Base-by-base conservation (phyloP, 1,140 invertebrate genomes). In the Drosophila sturtevanti region DNA sequence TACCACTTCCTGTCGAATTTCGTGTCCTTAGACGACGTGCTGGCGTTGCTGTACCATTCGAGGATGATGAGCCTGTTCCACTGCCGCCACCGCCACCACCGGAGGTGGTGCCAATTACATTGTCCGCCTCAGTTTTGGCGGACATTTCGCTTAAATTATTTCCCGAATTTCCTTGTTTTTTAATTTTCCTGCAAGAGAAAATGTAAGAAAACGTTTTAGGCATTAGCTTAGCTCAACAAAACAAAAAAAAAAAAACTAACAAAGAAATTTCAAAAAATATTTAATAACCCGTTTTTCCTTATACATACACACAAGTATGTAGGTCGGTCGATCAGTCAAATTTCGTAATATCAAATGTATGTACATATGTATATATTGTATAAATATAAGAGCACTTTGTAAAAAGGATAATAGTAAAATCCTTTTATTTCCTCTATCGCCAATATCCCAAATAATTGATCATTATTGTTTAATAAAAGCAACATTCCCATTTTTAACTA, bases 21-120 rank as follows among this genome's bases (percentile, higher is more conserved):
- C 90, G 75, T 27, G 90, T 91, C 60, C 90, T 86, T 14, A 91
- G 62, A n/a, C 90, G 90, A 48, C 90, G 78, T 6, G 90, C 90
- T 31, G 89, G 85, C 10, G 90, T 91, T 24, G 72, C 63, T 31
- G 71, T 81, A 37, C 82, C 90, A 56, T 84, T 87, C 4, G 77
- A 63, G 16, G 70, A 65, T 21, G 62, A 63, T 14, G 69, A 68
- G n/a, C 52, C 71, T n/a, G 14, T 52, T n/a, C 16, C 69, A 56
- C 62, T 9, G 12, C 54, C 38, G 37, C 67, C 65, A 10, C 54
- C 52, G n/a, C 69, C 68, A 18, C 75, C 79, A 34, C 66, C 72
- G 4, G 61, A 62, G 41, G 55, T 72, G 77, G 77, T 70, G 61
- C 64, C 54, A 66, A 62, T 48, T 59, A 68, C 22, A 52, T 67